Conservation (phyloP, 2,797 vertebrate species). For the Enteromius argenteus region DNA sequence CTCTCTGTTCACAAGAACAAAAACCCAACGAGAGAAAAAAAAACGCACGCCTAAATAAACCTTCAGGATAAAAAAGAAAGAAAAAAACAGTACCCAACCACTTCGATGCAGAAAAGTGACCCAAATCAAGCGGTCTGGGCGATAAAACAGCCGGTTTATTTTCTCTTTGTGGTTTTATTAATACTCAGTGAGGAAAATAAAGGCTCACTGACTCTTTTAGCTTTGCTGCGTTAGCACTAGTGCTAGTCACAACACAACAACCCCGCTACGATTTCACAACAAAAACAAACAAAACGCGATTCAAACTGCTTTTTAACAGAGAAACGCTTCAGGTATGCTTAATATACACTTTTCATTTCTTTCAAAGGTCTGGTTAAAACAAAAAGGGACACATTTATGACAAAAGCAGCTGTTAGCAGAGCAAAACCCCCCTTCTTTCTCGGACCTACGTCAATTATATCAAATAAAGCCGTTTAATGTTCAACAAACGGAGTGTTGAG, state of each 20-base stretch:
- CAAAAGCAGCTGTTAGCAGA: conserved; percentile 41
- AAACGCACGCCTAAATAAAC: conserved; percentile 15
- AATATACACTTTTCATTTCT: conserved; percentile 8
- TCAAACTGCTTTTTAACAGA: conserved; percentile 10
- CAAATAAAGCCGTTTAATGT: not conserved
- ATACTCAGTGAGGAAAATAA: conserved; percentile 19
- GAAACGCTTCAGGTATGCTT: not conserved
- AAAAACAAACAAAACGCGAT: conserved; percentile 26
- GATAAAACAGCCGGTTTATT: not conserved
- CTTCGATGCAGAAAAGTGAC: not conserved
- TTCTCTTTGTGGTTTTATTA: conserved; percentile 16
- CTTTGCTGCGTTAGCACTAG: conserved; percentile 34
- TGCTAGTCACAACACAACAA: conserved; percentile 50
- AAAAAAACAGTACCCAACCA: not conserved
- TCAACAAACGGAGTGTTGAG: not conserved
- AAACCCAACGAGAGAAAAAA: conserved; percentile 2
- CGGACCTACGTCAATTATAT: not conserved
- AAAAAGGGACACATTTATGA: conserved; percentile 10
- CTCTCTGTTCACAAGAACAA: conserved; percentile 16
- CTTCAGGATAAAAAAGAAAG: not conserved
- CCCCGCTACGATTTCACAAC: conserved; percentile 30
- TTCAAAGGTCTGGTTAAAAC: not conserved
- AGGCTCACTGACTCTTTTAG: conserved; percentile 40
- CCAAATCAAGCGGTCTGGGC: not conserved
- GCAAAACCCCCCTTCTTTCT: conserved; percentile 4